These are phyloP conservation scores for Philhelius pedissequus DNA, from an alignment of 2,888 invertebrate genomes.

Conservation along the genomic window DNA sequence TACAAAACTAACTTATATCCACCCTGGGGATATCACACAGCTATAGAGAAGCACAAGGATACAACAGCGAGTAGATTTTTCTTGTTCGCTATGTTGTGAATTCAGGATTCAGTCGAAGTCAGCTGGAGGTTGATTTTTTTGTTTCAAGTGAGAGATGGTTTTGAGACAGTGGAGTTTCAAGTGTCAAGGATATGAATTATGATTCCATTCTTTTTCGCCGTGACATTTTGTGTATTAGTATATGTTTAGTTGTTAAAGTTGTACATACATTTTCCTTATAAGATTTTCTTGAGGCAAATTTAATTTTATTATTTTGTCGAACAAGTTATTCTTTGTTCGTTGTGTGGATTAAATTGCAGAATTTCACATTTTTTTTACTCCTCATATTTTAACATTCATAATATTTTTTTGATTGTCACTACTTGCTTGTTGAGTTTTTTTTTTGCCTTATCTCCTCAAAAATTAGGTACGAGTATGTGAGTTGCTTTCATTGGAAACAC, in stretches of 20 bases:
- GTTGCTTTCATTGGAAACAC: neutral
- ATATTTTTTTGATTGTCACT: constrained; percentile 2
- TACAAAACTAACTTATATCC: constrained; percentile 33
- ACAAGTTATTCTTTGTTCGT: constrained; percentile 21
- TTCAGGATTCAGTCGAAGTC: constrained; percentile 40
- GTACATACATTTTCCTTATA: neutral
- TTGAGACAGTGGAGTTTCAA: constrained; percentile 63
- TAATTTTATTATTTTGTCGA: constrained; percentile 1
- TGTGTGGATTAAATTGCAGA: neutral
- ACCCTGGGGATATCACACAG: constrained; percentile 13
- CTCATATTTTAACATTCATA: neutral
- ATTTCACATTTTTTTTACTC: neutral
- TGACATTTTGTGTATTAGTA: constrained; percentile 43
- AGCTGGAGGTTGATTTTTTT: constrained; percentile 51
- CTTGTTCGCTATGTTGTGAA: constrained; percentile 24
- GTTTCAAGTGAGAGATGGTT: constrained; percentile 59
- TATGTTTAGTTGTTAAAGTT: neutral
- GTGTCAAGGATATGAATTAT: constrained; percentile 68
- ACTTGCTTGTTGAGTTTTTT: constrained; percentile 2
- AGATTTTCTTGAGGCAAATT: constrained; percentile 11
- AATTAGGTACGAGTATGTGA: neutral
- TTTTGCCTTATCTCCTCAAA: neutral
- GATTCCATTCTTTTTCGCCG: constrained; percentile 40
- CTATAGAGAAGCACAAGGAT: constrained; percentile 21
- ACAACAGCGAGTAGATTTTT: constrained; percentile 20